Percentiles rank a stretch among this genome's conserved stretches.
Conservation (phyloP, 2,888 invertebrate genomes). For the Phalera bucephala region DNA sequence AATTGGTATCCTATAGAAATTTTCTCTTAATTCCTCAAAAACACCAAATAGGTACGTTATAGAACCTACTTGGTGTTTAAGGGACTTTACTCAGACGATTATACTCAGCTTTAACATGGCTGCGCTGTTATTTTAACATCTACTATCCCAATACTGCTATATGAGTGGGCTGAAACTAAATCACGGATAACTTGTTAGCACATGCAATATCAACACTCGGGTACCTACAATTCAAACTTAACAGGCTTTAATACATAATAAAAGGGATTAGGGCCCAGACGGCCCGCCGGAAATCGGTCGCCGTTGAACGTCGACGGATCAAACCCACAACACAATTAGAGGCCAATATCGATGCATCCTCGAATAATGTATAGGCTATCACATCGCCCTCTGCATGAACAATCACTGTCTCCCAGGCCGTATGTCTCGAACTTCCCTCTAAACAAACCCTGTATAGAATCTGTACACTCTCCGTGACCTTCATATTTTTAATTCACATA, state of each 20-base stretch:
- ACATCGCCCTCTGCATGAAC: conserved; percentile 8
- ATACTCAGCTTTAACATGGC: too few relatives aligned
- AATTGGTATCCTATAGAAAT: too few relatives aligned
- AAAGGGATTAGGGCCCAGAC: conserved; percentile 18
- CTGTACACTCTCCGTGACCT: conserved; percentile 11
- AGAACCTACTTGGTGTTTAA: too few relatives aligned
- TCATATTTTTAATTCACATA: conserved; percentile 9
- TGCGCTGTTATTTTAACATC: too few relatives aligned
- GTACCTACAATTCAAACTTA: conserved; percentile 15
- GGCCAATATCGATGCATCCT: conserved; percentile 15
- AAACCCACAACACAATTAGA: conserved; percentile 27
- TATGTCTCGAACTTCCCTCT: conserved; percentile 7
- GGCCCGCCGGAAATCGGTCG: conserved; percentile 13
- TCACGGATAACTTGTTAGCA: conserved; percentile 6
- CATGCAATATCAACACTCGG: conserved; percentile 2
- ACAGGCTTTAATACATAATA: conserved; percentile 8
- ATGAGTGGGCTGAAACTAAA: too few relatives aligned
- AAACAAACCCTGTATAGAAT: conserved; percentile 16
- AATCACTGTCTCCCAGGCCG: conserved; percentile 12
- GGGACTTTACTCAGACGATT: too few relatives aligned
- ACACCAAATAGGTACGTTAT: too few relatives aligned
- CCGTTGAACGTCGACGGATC: conserved; percentile 15
- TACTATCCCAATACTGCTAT: too few relatives aligned
- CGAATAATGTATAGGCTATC: conserved; percentile 18
- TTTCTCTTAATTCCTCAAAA: too few relatives aligned